Percentiles rank a stretch among this genome's conserved stretches.
Conservation (phyloP, 1,140 invertebrate genomes). For the Pogonomyrmex californicus region DNA sequence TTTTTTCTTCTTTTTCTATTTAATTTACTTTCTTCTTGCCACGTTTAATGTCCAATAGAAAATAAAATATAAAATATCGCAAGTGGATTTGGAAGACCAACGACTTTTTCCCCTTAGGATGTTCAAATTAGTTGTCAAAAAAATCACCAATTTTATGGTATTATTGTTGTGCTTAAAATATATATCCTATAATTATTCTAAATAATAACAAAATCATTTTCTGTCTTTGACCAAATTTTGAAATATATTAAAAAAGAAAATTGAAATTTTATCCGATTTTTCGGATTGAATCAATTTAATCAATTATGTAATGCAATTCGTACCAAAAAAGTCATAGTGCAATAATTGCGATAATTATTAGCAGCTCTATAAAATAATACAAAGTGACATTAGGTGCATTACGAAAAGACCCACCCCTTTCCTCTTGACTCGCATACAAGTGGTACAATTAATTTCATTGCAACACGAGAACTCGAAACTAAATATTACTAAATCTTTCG, state of each 20-base stretch:
- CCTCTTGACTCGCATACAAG: not conserved
- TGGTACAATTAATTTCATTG: not conserved
- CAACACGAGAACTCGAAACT: not conserved
- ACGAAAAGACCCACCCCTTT: not conserved
- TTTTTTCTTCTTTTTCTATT: not conserved
- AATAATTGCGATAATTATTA: not conserved
- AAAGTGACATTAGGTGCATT: not conserved
- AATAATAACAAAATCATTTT: too few relatives aligned
- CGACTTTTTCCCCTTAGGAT: too few relatives aligned
- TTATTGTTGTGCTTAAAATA: too few relatives aligned
- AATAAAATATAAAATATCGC: not conserved
- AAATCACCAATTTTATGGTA: too few relatives aligned
- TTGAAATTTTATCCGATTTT: not conserved
- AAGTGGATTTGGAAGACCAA: too few relatives aligned
- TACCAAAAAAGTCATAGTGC: not conserved
- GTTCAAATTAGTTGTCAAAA: too few relatives aligned
- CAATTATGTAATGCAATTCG: not conserved
- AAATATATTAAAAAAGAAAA: not conserved
- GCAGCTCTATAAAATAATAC: not conserved
- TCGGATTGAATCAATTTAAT: not conserved
- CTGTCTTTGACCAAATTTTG: too few relatives aligned
- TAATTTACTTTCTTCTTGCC: constrained; percentile 2
- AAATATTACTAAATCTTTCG: constrained; percentile 2
- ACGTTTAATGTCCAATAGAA: not conserved
- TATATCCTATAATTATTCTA: too few relatives aligned